Conservation (phyloP, 2,888 invertebrate genomes). For the Hirtodrosophila duncani region DNA sequence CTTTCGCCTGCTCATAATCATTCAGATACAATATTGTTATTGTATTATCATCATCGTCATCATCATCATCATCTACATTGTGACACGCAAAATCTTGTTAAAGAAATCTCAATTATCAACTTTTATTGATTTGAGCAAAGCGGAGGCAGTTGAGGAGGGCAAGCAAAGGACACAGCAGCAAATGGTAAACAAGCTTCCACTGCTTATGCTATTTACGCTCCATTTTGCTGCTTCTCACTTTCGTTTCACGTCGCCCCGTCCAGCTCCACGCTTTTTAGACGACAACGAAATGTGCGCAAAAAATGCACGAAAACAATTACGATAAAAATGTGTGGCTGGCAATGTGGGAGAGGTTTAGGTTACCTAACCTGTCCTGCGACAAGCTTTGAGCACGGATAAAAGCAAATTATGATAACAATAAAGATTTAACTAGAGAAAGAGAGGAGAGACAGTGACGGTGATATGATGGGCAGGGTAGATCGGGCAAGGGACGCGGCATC, state of each 20-base stretch:
- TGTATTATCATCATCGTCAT: slow-evolving; percentile 7
- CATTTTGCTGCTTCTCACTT: slow-evolving; percentile 59
- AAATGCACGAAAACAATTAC: slow-evolving; percentile 70
- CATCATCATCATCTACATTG: slow-evolving; percentile 18
- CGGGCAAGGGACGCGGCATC: slow-evolving; percentile 46
- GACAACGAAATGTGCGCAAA: slow-evolving; percentile 34
- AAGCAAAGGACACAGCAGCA: slow-evolving; percentile 20
- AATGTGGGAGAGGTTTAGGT: slow-evolving; percentile 19
- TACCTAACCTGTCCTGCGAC: slow-evolving; percentile 44
- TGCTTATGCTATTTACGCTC: slow-evolving; percentile 65
- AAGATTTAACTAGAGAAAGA: slow-evolving; percentile 65
- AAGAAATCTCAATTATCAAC: slow-evolving; percentile 73
- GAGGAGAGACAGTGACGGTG: slow-evolving; percentile 30
- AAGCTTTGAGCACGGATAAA: slow-evolving; percentile 67
- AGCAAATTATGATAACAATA: slow-evolving; percentile 74
- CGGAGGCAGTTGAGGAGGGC: slow-evolving; percentile 19
- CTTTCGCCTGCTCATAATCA: no score
- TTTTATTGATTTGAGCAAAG: slow-evolving; percentile 63
- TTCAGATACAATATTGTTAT: slow-evolving; percentile 9
- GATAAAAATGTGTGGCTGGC: slow-evolving; percentile 51
- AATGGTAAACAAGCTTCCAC: slow-evolving; percentile 1
- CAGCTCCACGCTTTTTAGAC: slow-evolving; percentile 14
- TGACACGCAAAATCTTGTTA: slow-evolving; percentile 68
- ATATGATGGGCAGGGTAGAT: slow-evolving; percentile 51
- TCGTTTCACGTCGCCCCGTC: slow-evolving; percentile 21